These are phyloP conservation scores for Crocallis elinguaria DNA, from an alignment of 2,888 invertebrate genomes.

Conservation along the genomic window DNA sequence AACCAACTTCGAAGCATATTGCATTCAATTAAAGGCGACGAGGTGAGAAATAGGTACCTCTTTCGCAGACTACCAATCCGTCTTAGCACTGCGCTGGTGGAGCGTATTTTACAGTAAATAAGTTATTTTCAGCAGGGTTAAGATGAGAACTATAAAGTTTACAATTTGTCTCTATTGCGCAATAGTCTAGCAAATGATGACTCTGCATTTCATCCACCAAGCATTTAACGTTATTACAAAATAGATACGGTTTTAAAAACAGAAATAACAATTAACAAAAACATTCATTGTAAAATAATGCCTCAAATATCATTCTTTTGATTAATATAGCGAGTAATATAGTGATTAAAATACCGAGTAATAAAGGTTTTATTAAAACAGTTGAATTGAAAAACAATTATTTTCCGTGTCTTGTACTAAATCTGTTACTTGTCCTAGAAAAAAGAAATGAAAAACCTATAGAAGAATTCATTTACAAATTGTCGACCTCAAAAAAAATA, in stretches of 20 bases:
- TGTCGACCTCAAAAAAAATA: neutral
- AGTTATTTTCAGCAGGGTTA: neutral
- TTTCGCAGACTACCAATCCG: constrained; percentile 2
- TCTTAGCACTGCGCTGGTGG: neutral
- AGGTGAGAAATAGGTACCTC: neutral
- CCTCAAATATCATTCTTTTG: too few species aligned
- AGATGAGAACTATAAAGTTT: neutral
- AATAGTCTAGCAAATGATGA: too few species aligned
- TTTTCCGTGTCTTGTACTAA: too few species aligned
- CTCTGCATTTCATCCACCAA: too few species aligned
- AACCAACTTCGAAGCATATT: neutral
- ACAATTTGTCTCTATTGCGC: neutral
- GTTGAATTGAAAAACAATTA: too few species aligned
- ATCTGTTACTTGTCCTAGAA: neutral
- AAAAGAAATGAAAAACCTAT: neutral
- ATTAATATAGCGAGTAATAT: too few species aligned
- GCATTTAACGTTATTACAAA: too few species aligned
- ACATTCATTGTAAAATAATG: too few species aligned
- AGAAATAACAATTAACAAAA: too few species aligned
- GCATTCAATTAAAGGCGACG: neutral
- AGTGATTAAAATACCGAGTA: too few species aligned
- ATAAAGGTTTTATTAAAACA: too few species aligned
- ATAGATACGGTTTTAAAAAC: too few species aligned
- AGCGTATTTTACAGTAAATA: constrained; percentile 1
- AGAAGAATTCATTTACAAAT: neutral